Conservation (phyloP, 2,113 vertebrate genomes). For the Leptosomus discolor region DNA sequence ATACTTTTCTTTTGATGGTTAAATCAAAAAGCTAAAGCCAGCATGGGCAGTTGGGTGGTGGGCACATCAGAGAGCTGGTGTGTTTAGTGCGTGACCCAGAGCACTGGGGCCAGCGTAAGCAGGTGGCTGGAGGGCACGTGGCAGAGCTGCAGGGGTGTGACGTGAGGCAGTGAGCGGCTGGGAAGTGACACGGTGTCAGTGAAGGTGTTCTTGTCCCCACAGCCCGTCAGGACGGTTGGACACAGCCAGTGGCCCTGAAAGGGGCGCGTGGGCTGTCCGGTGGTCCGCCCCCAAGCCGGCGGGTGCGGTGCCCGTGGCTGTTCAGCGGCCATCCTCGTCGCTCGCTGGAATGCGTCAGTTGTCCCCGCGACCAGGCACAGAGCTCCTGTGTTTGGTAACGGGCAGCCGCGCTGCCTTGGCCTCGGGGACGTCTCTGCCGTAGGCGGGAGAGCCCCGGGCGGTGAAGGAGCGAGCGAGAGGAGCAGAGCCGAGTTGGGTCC, state of each 20-base stretch:
- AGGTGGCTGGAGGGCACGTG: conserved; percentile 6
- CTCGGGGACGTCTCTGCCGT: neutral
- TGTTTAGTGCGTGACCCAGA: neutral
- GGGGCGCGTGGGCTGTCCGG: rapidly evolving
- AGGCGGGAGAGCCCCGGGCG: neutral
- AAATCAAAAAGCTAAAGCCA: neutral
- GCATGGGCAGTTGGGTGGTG: neutral
- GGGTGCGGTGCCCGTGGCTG: rapidly evolving
- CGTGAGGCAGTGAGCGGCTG: neutral
- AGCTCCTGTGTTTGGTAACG: neutral
- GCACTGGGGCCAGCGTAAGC: neutral
- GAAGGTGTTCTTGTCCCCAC: rapidly evolving
- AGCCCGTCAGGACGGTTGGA: neutral
- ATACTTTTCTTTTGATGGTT: neutral
- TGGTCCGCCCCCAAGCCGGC: rapidly evolving
- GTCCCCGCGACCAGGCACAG: too few species aligned
- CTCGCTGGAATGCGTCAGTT: too few species aligned
- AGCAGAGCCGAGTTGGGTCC: neutral
- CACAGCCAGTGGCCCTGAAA: rapidly evolving
- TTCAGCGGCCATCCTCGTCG: rapidly evolving
- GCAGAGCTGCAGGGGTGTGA: neutral
- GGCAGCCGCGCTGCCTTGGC: neutral
- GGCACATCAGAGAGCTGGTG: neutral
- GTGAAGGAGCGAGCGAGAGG: neutral
- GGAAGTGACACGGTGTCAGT: rapidly evolving